Base-by-base conservation (phyloP, 2,797 vertebrate species). In the Anguilla marmorata region DNA sequence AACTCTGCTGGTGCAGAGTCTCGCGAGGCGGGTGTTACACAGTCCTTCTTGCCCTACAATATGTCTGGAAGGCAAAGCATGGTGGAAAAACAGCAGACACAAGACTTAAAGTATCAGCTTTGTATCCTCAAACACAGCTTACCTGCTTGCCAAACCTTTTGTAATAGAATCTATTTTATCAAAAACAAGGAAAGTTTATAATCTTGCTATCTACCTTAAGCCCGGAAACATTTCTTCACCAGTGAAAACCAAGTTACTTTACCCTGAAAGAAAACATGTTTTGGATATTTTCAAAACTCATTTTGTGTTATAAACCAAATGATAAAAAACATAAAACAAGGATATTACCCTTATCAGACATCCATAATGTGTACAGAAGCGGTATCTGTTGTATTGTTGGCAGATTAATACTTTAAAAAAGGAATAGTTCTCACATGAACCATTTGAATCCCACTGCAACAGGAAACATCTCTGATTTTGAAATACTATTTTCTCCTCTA, bases 401-500 rank as follows among this genome's bases (percentile, higher is more conserved):
- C 19, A 58, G 56, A 58, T 58, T 58, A 58, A 58, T 58, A 14
- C 56, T 14, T 11, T 69, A 69, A n/a, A 45, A 45, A 45, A 45
- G 41, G 41, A 45, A 45, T 45, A 45, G 41, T 45, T 45, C 66
- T 52, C 50, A 8, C 50, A 52, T 52, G 11, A 8, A 52, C 11
- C 11, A 12, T 52, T 12, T 76, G 14, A 37, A 19, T 72, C 7
- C 69, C 69, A 72, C 33, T 3, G 11, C 27, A 60, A 27, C 45
- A 86, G 37, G 52, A 4, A 30, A 84, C 27, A 83, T 79, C 58
- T 86, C 19, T 76, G 21, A 85, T 85, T 33, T 56, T 72, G 37
- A 52, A 85, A 85, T 21, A 52, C 2, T 24, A 58, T 27, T 86
- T 52, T 69, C 56, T 63, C 33, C 14, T n/a, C 19, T 41, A 19